Conservation (phyloP, 2,113 vertebrate species). For the Leuciscus idus region DNA sequence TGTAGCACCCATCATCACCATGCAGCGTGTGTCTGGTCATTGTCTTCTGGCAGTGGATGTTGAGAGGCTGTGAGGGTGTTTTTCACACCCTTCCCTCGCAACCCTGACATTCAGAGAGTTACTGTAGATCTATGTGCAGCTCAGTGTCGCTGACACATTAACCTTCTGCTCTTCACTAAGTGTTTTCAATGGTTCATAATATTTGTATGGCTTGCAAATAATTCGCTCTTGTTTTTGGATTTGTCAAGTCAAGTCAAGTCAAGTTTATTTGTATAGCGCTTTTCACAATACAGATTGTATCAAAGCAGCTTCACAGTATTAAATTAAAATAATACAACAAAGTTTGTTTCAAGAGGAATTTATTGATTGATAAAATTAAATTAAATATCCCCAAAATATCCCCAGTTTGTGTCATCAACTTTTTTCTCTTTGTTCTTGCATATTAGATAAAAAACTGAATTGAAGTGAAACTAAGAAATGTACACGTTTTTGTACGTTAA, state of each 20-base stretch:
- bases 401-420: not conserved
- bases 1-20: not conserved
- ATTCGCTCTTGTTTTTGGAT: not conserved
- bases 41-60: slow-evolving; percentile 24
- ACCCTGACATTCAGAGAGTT: not conserved
- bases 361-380: too few species aligned
- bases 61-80: slow-evolving; percentile 16
- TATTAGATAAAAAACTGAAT: not conserved
- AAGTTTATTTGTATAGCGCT: too few species aligned
- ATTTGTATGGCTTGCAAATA: not conserved
- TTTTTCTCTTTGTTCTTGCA: not conserved
- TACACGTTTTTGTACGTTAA: not conserved
- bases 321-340: too few species aligned
- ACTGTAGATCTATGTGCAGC: not conserved
- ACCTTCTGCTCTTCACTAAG: not conserved
- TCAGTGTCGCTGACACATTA: not conserved
- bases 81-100: slow-evolving; percentile 27
- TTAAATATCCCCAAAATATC: too few species aligned
- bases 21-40: slow-evolving; percentile 11
- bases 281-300: too few species aligned
- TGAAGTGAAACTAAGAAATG: not conserved
- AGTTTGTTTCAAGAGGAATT: too few species aligned
- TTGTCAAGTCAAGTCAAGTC: too few species aligned
- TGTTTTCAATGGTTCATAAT: too few species aligned
- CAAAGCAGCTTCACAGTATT: too few species aligned